Percentiles rank a stretch among this genome's conserved stretches.
Conservation (phyloP, 2,888 invertebrate genomes). For the Campoplex capitator region DNA sequence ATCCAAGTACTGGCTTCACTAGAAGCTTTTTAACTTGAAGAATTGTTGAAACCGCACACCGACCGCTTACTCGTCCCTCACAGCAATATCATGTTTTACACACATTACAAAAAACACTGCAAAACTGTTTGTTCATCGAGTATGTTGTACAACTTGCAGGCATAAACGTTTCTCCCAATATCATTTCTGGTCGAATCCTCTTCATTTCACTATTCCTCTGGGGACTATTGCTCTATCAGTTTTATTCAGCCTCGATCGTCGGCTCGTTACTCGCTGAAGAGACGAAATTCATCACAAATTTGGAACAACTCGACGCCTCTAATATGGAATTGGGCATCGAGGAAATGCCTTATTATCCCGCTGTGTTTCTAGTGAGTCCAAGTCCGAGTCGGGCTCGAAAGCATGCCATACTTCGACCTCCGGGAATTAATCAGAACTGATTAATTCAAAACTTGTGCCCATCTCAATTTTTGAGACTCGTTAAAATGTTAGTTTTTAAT, state of each 20-base stretch:
- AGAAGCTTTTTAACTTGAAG: no score
- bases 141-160: slow-evolving; percentile 80
- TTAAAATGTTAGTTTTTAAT: no score
- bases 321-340: slow-evolving; percentile 78
- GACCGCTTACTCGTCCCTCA: no score
- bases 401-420: background rate
- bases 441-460: no score
- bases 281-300: slow-evolving; percentile 79
- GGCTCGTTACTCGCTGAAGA: slow-evolving; percentile 80
- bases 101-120: no score
- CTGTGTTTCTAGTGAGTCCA: slow-evolving; percentile 76
- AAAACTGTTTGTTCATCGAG: background rate
- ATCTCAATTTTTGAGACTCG: no score
- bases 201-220: slow-evolving; percentile 78
- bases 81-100: no score
- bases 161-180: slow-evolving; percentile 81
- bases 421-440: no score
- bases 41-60: no score
- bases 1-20: no score
- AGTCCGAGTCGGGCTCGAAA: background rate
- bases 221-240: slow-evolving; percentile 80
- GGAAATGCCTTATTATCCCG: slow-evolving; percentile 78
- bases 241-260: slow-evolving; percentile 82
- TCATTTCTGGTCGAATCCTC: slow-evolving; percentile 84
- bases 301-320: slow-evolving; percentile 78